Evolutionary conservation across 1,140 invertebrate species (phyloP), one percentile per base, ranked within the genome.

Genomic region (Laupala kohalensis): DNA sequence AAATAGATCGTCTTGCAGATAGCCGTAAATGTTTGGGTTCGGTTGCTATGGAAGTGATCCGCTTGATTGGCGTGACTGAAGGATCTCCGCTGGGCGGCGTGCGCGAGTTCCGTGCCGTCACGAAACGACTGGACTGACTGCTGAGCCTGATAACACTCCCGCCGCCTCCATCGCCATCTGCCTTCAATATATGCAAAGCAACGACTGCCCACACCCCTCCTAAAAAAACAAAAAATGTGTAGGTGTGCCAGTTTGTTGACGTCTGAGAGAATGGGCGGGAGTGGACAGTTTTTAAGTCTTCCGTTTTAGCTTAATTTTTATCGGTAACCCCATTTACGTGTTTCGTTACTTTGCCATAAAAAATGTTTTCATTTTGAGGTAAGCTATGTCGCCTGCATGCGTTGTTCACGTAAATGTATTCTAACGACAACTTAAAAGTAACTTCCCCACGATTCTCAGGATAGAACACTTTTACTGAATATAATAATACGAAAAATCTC

Each of bases 41-140:
- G n/a, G 67, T 68, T 68, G 19, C 67, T 67, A 67, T 67, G 66
- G 66, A 67, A 67, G 27, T 67, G 66, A 67, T 67, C 27, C 66
- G 26, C 25, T 68, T 68, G 67, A 68, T 68, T 68, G 67, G 67
- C 67, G 67, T 68, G 67, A 37, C 67, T 68, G 3, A 29, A 67
- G 37, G 67, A 68, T 68, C 67, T 19, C 28, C 64, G 64, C n/a
- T 25, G n/a, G n/a, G 64, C 64, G 2, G 64, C 23, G n/a, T 19
- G 27, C 25, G 37, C 19, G 37, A 19, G 37, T 53, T 53, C 37
- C 37, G 37, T 53, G 37, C 37, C 37, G 37, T 53, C 37, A 53
- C 37, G 37, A 53, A 53, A 53, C 37, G 37, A 13, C 9, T 19
- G 9, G 9, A 13, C 37, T 19, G 37, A 53, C 37, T 53, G 37